Percentiles rank a stretch among this genome's conserved stretches.
These are phyloP conservation scores for Hippopotamus amphibius DNA, from an alignment of 2,113 vertebrate genomes.

Conservation along the genomic window DNA sequence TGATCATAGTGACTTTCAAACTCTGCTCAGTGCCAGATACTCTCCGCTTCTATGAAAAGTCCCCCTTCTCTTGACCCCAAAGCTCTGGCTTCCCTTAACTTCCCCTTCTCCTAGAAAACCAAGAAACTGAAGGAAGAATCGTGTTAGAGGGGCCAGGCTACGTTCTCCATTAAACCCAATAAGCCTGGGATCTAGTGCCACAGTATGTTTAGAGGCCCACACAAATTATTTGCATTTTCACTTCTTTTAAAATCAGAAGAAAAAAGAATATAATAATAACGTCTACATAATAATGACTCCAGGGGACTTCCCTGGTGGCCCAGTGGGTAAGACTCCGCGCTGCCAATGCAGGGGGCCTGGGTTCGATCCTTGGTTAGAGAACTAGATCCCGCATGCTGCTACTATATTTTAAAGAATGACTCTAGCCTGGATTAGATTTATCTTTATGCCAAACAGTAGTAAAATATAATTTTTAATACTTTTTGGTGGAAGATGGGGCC, in stretches of 20 bases:
- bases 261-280: background rate
- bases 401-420: background rate
- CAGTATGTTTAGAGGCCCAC: background rate
- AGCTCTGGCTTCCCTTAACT: background rate
- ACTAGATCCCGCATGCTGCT: too few species aligned
- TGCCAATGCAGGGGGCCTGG: too few species aligned
- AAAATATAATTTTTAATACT: background rate
- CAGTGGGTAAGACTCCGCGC: too few species aligned
- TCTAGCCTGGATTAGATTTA: background rate
- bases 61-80: background rate
- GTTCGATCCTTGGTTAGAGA: too few species aligned
- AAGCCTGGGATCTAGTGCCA: background rate
- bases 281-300: background rate
- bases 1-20: background rate
- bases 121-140: background rate
- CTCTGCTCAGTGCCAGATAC: background rate
- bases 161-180: background rate
- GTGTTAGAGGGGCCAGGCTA: background rate
- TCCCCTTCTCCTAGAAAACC: background rate
- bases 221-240: background rate
- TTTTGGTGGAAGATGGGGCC: background rate
- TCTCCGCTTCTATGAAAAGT: background rate
- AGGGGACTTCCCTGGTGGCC: too few species aligned
- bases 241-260: conserved; percentile 1
- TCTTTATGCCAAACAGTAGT: background rate